phyloP scores from a whole-genome alignment of 2,113 vertebrate species.

The Cinclus cinclus region DNA sequence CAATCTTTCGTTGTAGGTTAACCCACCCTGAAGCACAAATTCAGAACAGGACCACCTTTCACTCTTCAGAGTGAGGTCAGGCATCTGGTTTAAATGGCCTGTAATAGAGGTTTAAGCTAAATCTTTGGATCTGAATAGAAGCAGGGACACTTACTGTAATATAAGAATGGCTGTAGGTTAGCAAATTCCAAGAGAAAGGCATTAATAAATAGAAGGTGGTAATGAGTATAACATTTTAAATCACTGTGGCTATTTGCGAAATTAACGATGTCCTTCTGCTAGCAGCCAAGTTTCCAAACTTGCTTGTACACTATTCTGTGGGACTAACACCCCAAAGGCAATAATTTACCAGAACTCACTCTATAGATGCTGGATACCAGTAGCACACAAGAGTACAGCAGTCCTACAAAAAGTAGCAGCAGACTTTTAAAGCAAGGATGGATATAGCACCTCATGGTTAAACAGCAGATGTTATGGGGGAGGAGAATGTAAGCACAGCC shows the following conservation, averaged over 20 bases:
- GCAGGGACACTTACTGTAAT: background rate
- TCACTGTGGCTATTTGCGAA: background rate
- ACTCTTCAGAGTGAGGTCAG: background rate
- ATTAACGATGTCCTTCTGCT: background rate
- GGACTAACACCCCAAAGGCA: background rate
- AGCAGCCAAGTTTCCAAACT: background rate
- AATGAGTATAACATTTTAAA: background rate
- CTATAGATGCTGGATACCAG: background rate
- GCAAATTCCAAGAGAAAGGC: background rate
- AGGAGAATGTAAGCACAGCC: slow-evolving; percentile 19
- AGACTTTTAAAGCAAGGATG: background rate
- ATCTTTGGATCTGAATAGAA: background rate
- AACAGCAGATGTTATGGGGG: slow-evolving; percentile 41
- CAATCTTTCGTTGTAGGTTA: background rate
- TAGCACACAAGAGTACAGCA: background rate
- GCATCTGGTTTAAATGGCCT: background rate
- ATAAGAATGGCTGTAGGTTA: background rate
- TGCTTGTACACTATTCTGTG: background rate
- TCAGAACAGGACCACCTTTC: background rate
- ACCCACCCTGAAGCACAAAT: background rate
- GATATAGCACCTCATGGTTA: slow-evolving; percentile 6
- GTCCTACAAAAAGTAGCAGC: slow-evolving; percentile 7
- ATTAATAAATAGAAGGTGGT: background rate
- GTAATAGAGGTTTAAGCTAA: background rate
- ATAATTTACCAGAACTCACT: background rate